A percentile compares a stretch with the other conserved stretches of the same genome.
phyloP scores from a whole-genome alignment of 1,140 invertebrate genomes.

The Branchinecta lindahli region DNA sequence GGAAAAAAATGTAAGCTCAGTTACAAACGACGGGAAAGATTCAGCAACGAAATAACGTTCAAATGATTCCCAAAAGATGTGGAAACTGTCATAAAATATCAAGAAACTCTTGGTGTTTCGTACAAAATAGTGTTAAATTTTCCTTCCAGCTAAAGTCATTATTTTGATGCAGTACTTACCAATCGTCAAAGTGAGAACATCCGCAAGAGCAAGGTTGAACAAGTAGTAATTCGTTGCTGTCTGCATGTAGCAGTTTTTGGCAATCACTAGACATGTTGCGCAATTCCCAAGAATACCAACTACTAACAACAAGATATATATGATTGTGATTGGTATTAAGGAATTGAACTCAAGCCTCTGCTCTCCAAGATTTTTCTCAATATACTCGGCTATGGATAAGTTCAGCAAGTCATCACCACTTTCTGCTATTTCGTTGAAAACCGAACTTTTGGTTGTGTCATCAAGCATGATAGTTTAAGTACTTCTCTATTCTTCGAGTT shows the following conservation, averaged over 20 bases:
- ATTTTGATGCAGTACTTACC: constrained; percentile 34
- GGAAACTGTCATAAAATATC: too few relatives aligned
- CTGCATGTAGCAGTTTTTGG: constrained; percentile 78
- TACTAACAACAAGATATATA: constrained; percentile 69
- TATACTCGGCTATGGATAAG: background rate
- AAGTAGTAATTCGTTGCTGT: constrained; percentile 87
- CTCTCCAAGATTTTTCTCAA: constrained; percentile 12
- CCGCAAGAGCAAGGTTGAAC: constrained; percentile 50
- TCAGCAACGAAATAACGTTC: too few relatives aligned
- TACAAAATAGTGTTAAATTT: too few relatives aligned
- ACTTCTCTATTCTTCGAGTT: too few relatives aligned
- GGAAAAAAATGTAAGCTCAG: too few relatives aligned
- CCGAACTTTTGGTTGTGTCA: too few relatives aligned
- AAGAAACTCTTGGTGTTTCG: too few relatives aligned
- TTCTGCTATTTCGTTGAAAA: background rate
- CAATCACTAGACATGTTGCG: constrained; percentile 81
- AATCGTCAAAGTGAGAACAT: constrained; percentile 38
- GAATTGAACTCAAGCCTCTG: background rate
- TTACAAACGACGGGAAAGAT: too few relatives aligned
- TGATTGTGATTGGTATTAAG: constrained; percentile 36
- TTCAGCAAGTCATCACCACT: background rate
- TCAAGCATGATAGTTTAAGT: too few relatives aligned
- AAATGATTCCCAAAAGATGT: too few relatives aligned
- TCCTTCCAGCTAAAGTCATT: too few relatives aligned
- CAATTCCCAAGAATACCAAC: constrained; percentile 77